Percentiles rank a stretch among this genome's conserved stretches.
Conservation (phyloP, 1,140 invertebrate species). For the Tetramorium alpestre region DNA sequence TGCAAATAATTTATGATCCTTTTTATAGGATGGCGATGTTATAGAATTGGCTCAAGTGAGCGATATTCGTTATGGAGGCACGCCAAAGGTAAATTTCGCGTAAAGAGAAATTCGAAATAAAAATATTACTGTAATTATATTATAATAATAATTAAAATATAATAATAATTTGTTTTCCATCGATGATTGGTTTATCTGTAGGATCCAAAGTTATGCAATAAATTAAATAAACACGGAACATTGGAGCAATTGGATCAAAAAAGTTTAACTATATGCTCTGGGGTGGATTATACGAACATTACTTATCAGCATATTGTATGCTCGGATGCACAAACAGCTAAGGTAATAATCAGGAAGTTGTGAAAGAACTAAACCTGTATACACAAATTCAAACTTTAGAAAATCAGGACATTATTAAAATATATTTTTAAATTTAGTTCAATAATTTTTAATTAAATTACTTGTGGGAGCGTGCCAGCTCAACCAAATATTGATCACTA, state of each 20-base stretch:
- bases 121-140: not conserved
- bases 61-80: slow-evolving; percentile 95
- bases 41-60: slow-evolving; percentile 98
- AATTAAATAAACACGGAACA: slow-evolving; percentile 91
- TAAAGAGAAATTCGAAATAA: not conserved
- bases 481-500: not conserved
- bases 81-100: slow-evolving; percentile 90
- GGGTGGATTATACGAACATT: slow-evolving; percentile 99
- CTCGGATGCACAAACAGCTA: slow-evolving; percentile 95
- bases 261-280: slow-evolving; percentile 98
- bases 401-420: not conserved
- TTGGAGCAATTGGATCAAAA: slow-evolving; percentile 94
- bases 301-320: slow-evolving; percentile 98
- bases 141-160: too few relatives aligned
- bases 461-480: not conserved
- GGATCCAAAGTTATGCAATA: slow-evolving; percentile 94
- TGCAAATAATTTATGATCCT: not conserved
- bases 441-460: not conserved
- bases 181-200: slow-evolving; percentile 79
- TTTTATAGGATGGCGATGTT: slow-evolving; percentile 96
- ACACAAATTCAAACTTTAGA: slow-evolving; percentile 17
- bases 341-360: slow-evolving; percentile 87
- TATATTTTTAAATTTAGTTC: not conserved
- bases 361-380: not conserved
- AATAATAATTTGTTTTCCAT: not conserved